These are phyloP conservation scores for Oryctes rhinoceros DNA, from an alignment of 1,140 invertebrate species.

Conservation along the genomic window DNA sequence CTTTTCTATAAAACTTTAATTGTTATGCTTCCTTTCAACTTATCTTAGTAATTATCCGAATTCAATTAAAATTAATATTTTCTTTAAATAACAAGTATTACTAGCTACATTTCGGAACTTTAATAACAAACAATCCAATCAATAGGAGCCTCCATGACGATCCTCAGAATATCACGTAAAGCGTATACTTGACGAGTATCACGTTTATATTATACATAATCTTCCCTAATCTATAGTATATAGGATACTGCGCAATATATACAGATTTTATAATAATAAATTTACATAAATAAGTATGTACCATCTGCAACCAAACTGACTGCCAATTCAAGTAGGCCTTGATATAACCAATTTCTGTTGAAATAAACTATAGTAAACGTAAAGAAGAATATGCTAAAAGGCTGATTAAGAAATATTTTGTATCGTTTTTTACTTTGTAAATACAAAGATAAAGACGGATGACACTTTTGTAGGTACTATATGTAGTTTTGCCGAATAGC, in stretches of 20 bases:
- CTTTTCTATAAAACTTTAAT: too few relatives aligned
- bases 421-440: slow-evolving; percentile 28
- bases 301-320: slow-evolving; percentile 19
- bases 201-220: too few relatives aligned
- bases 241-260: not conserved
- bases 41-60: too few relatives aligned
- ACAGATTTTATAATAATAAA: slow-evolving; percentile 21
- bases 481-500: not conserved
- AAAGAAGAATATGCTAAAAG: not conserved
- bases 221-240: too few relatives aligned
- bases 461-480: not conserved
- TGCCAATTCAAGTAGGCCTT: slow-evolving; percentile 12
- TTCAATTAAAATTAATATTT: too few relatives aligned
- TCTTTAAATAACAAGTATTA: too few relatives aligned
- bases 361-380: slow-evolving; percentile 6
- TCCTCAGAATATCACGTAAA: too few relatives aligned
- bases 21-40: too few relatives aligned
- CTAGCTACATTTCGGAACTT: too few relatives aligned
- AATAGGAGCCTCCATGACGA: too few relatives aligned
- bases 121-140: too few relatives aligned
- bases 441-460: not conserved
- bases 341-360: slow-evolving; percentile 5
- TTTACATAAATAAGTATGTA: not conserved
- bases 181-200: too few relatives aligned
- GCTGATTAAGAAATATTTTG: slow-evolving; percentile 31